A percentile compares a stretch with the other conserved stretches of the same genome.
These are phyloP conservation scores for Alca torda DNA, from an alignment of 2,797 vertebrate species.

Conservation along the genomic window DNA sequence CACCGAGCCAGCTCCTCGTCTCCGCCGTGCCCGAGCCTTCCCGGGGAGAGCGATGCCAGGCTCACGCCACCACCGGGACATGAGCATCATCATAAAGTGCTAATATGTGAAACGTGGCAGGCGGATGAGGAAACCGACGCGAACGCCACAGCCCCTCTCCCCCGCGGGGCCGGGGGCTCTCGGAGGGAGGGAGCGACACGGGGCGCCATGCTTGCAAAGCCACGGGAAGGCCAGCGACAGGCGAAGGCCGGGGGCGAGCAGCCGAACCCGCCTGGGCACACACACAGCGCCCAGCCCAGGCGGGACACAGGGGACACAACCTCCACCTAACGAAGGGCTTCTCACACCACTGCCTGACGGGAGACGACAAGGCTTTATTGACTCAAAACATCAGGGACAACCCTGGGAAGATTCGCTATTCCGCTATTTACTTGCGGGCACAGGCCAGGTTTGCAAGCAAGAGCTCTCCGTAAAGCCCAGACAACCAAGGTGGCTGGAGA, in stretches of 20 bases:
- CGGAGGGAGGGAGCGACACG: not conserved
- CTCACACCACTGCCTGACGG: not conserved
- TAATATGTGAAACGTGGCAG: not conserved
- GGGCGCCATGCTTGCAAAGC: slow-evolving; percentile 9
- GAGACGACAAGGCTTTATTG: not conserved
- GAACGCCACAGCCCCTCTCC: not conserved
- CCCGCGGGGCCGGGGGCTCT: rapidly evolving
- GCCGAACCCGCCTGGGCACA: not conserved
- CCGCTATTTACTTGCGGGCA: not conserved
- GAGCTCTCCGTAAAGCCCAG: not conserved
- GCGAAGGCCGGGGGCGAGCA: not conserved
- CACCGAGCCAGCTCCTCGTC: rapidly evolving
- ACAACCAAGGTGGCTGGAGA: not conserved
- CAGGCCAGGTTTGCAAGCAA: not conserved
- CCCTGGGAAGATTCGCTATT: not conserved
- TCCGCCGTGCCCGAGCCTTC: not conserved
- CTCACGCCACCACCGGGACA: not conserved
- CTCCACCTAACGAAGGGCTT: not conserved
- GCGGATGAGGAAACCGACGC: not conserved
- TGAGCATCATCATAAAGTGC: slow-evolving; percentile 54
- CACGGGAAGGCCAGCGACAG: not conserved
- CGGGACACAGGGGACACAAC: not conserved
- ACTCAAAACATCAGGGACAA: not conserved
- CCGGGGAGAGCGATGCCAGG: rapidly evolving
- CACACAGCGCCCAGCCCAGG: not conserved